Evolutionary conservation across 2,888 invertebrate species (phyloP), one percentile per base, ranked within the genome.

Genomic region (Philaethria dido): DNA sequence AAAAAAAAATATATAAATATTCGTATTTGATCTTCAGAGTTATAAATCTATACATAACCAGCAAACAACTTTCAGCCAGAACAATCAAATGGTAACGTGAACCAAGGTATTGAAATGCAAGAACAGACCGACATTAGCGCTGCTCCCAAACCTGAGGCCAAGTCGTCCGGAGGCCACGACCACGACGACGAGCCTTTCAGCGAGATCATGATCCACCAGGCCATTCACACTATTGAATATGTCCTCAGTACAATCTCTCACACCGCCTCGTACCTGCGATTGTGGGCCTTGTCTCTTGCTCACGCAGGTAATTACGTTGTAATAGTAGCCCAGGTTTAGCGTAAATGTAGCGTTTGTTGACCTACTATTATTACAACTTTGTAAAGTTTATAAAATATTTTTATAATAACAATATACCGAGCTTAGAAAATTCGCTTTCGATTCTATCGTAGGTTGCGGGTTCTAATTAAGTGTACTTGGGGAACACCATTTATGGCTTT

Each of bases 181-280:
- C 93, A 88, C 76, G 93, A 93, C 0, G 94, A 94, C 0, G 97
- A 95, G 75, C 93, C 96, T 1, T 95, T 98, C 88, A 94, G 96
- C 73, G 99, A 99, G 83, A 90, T 98, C 75, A 96, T 98, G 93
- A 98, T 99, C 78, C 96, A 98, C 85, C 98, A 99, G 83, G 96
- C 95, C 18, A 99, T 99, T 78, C 99, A 99, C 88, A 99, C 99
- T 1, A 98, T 99, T 70, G 99, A 99, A 92, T 99, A 98, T 81
- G 98, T 98, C 72, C 94, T 99, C 72, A 98, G 98, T 78, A 98
- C 98, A 68, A 96, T 99, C 74, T 99, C 99, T 0, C 98, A 99
- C 83, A 99, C 99, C 0, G 99, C 99, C 0, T 99, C 98, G 0
- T 99, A 99, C 85, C 94, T 99, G 48, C 97, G 99, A 78, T 93